Base-by-base conservation (phyloP, 2,888 invertebrate genomes). In the Ganaspis brasiliensis region DNA sequence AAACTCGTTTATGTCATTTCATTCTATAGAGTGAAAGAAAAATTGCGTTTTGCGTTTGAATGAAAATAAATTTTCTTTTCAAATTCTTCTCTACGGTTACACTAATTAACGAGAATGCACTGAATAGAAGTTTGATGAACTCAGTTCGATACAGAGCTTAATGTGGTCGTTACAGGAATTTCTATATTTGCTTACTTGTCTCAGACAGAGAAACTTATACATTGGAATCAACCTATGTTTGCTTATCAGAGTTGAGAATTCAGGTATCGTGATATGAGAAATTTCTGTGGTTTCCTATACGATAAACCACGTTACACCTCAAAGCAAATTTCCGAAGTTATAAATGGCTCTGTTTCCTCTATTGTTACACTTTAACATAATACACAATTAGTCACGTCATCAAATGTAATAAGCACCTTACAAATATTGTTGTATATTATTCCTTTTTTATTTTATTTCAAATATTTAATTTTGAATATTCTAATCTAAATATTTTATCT, bases 261-360 rank as follows among this genome's bases (percentile, higher is more conserved):
- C 37, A n/a, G 24, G 14, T 63, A 63, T 63, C 63, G 1, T 8
- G 24, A 63, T 40, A 21, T 21, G 14, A 12, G 1, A 40, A 63
- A 63, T 63, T 21, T 19, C 40, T 40, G 37, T 63, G 63, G 40
- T 14, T 14, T 63, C 21, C 37, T 37, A n/a, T n/a, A 4, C 8
- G 40, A 63, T 61, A 61, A 61, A 61, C 61, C 61, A 40, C 40
- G 37, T 21, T 57, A 26, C 57, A 57, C 24, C 10, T 56, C 56
- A 26, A 56, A 56, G 56, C 56, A 56, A 12, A 56, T 56, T 56
- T 24, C 21, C 24, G 19, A 21, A 26, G 56, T 24, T 56, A 24
- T 14, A 21, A 21, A 56, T 24, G 21, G 16, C 16, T 6, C 19
- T 52, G 16, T 8, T n/a, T 4, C n/a, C 52, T 45, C 52, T 8